phyloP scores from a whole-genome alignment of 2,113 vertebrate genomes.

The Oostethus manadensis region DNA sequence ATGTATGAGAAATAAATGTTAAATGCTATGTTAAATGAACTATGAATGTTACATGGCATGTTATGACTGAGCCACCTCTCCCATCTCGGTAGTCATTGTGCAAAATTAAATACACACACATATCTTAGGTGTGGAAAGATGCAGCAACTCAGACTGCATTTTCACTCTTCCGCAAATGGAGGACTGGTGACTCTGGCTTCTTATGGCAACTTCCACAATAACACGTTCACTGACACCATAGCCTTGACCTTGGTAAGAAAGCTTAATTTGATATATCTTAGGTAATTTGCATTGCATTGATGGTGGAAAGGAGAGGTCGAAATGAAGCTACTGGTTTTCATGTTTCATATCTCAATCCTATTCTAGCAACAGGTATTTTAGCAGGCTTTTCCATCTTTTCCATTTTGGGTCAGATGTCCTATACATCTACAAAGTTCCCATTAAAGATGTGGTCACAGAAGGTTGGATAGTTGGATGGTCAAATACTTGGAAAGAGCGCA shows the following conservation, averaged over 20 bases:
- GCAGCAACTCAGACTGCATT: slow-evolving; percentile 4
- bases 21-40: no score
- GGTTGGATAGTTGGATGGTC: slow-evolving; percentile 79
- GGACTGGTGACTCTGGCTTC: slow-evolving; percentile 9
- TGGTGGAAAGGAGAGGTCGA: not conserved
- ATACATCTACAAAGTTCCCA: slow-evolving; percentile 74
- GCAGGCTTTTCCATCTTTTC: slow-evolving; percentile 97
- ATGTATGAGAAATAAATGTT: no score
- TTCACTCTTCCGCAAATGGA: not conserved
- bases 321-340: not conserved
- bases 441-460: slow-evolving; percentile 84
- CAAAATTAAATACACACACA: not conserved
- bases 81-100: not conserved
- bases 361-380: slow-evolving; percentile 80
- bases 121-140: slow-evolving; percentile 4
- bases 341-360: not conserved
- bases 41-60: no score
- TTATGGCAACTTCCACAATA: slow-evolving; percentile 8
- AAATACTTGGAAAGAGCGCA: slow-evolving; percentile 7
- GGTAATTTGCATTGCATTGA: no score
- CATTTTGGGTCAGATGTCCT: slow-evolving; percentile 92
- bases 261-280: not conserved
- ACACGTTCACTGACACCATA: slow-evolving; percentile 2
- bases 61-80: not conserved
- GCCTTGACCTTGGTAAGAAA: not conserved